A percentile compares a stretch with the other conserved stretches of the same genome.
Evolutionary conservation across 2,888 invertebrate species (phyloP).

Genomic region (Apotomis betuletana): DNA sequence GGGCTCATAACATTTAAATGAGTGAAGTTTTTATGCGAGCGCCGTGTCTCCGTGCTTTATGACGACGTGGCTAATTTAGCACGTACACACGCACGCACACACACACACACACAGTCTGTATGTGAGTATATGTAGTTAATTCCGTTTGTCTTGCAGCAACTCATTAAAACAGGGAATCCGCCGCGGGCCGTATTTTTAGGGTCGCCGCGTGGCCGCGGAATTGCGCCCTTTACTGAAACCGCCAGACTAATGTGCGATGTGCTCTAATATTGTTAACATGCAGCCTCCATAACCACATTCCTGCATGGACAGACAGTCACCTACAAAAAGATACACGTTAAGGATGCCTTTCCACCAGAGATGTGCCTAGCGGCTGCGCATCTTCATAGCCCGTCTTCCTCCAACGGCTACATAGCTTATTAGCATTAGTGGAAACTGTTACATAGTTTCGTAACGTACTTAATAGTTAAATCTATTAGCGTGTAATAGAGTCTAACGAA

Average conservation of each 20-base stretch:
- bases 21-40: conserved; percentile 37
- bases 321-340: too few relatives aligned
- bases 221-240: conserved; percentile 4
- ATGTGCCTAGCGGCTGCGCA: too few relatives aligned
- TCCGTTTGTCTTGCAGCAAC: conserved; percentile 39
- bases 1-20: conserved; percentile 38
- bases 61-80: conserved; percentile 24
- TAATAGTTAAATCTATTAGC: too few relatives aligned
- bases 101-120: not conserved
- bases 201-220: not conserved
- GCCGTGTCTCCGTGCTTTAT: conserved; percentile 31
- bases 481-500: not conserved
- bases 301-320: too few relatives aligned
- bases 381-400: too few relatives aligned
- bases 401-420: too few relatives aligned
- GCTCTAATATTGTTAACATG: not conserved
- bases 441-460: too few relatives aligned
- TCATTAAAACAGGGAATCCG: conserved; percentile 34
- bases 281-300: too few relatives aligned
- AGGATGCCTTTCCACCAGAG: too few relatives aligned
- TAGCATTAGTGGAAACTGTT: too few relatives aligned
- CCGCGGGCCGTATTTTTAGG: conserved; percentile 25
- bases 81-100: not conserved
- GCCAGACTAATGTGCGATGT: conserved; percentile 5
- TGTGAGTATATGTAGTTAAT: conserved; percentile 29